Conservation (phyloP, 2,888 invertebrate species). For the Rhamnusium bicolor region DNA sequence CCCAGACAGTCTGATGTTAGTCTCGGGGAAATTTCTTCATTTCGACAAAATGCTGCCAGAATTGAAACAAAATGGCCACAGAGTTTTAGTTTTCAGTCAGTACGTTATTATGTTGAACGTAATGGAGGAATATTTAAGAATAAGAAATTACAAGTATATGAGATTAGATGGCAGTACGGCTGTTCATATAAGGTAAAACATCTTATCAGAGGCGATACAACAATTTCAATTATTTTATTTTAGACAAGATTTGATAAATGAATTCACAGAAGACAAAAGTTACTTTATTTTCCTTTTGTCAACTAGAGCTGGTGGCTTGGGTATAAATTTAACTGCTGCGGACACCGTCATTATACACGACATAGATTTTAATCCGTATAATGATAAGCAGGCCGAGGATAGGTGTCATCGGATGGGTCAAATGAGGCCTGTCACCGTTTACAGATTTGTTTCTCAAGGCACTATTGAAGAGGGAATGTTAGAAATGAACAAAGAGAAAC, state of each 20-base stretch:
- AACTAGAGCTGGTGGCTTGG: conserved; percentile 95
- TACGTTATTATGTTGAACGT: conserved; percentile 97
- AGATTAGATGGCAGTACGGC: conserved; percentile 94
- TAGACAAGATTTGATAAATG: conserved; percentile 93
- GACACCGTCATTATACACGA: conserved; percentile 97
- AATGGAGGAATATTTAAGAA: conserved; percentile 88
- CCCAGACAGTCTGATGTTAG: conserved; percentile 81
- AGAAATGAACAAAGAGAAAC: conserved; percentile 90
- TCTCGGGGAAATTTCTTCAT: conserved; percentile 90
- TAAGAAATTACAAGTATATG: conserved; percentile 82
- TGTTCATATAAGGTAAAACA: conserved; percentile 81
- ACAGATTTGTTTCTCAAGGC: conserved; percentile 86
- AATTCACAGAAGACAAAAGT: conserved; percentile 84
- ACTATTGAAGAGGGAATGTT: conserved; percentile 96
- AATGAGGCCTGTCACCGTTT: conserved; percentile 87
- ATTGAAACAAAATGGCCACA: conserved; percentile 82
- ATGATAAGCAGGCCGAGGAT: conserved; percentile 98
- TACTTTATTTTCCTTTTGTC: conserved; percentile 94
- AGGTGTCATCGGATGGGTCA: conserved; percentile 86
- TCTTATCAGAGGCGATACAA: too few relatives aligned
- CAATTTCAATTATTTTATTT: conserved; percentile 45
- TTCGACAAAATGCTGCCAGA: conserved; percentile 85
- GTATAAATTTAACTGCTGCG: conserved; percentile 94
- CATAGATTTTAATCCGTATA: conserved; percentile 98
- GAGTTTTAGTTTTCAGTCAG: conserved; percentile 95